These are phyloP conservation scores for Clarias batrachus DNA, from an alignment of 2,113 vertebrate species.

Conservation along the genomic window DNA sequence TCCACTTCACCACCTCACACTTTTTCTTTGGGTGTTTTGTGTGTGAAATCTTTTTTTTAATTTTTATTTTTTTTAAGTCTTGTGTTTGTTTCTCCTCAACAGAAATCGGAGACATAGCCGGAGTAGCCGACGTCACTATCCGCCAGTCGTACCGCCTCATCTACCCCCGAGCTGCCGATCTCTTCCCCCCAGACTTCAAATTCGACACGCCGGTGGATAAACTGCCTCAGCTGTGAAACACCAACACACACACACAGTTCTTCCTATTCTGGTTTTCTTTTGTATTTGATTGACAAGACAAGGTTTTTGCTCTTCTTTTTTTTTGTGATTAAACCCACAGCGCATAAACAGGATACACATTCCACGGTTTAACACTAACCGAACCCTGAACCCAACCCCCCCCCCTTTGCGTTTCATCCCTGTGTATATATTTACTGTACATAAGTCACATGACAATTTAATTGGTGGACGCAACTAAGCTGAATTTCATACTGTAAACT, in stretches of 20 bases:
- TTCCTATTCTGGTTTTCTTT: constrained; percentile 54
- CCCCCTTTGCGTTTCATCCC: constrained; percentile 65
- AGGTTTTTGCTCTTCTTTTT: constrained; percentile 48
- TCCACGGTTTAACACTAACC: constrained; percentile 65
- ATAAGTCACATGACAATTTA: constrained; percentile 66
- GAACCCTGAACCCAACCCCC: constrained; percentile 49
- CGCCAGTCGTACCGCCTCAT: constrained; percentile 96
- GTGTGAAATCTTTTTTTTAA: background rate
- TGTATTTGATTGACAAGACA: constrained; percentile 54
- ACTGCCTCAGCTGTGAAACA: constrained; percentile 88
- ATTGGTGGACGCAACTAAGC: constrained; percentile 65
- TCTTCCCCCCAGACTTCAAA: constrained; percentile 97
- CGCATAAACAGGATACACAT: constrained; percentile 66
- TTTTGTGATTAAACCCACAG: constrained; percentile 46
- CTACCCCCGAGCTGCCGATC: constrained; percentile 94
- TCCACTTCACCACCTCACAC: background rate
- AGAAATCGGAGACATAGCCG: constrained; percentile 98
- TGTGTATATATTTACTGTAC: constrained; percentile 70
- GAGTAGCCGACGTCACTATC: constrained; percentile 98
- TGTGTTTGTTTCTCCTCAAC: constrained; percentile 51
- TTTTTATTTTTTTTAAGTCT: constrained; percentile 8
- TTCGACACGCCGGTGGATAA: constrained; percentile 98
- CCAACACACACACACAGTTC: constrained; percentile 40
- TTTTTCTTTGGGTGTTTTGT: background rate
- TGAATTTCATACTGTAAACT: constrained; percentile 86